Base-by-base conservation (phyloP, 2,888 invertebrate species). In the Cataglyphis altisquamis region DNA sequence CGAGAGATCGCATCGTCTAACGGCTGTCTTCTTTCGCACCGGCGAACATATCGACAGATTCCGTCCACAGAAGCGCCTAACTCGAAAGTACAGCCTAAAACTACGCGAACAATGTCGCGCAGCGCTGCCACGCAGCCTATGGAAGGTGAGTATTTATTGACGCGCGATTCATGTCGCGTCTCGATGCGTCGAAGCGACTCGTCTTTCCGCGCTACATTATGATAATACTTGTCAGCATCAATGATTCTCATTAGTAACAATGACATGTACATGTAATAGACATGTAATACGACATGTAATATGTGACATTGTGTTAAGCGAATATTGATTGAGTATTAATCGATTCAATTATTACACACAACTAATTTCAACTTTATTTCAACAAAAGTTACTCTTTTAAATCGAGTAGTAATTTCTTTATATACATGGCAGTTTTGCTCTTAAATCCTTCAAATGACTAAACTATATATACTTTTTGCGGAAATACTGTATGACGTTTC, bases 71-170 rank as follows among this genome's bases (percentile, higher is more conserved):
- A 86, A 82, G 75, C 87, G 89, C 90, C 87, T 84, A 86, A 88
- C 62, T 84, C 55, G 39, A 70, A 82, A 74, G 62, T 80, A 83
- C 83, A 86, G 89, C 87, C 86, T 84, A 89, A 86, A 55, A 83
- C 21, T 84, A 77, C 86, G 84, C 81, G 87, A 91, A 94, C 90
- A 88, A 94, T 94, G 94, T 94, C 94, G 84, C 94, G 94, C 90
- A 94, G 92, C 90, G 93, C 94, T 84, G 92, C 93, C 88, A 94
- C 94, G 82, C 93, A 93, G 87, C 94, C 94, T 73, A 93, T 92
- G 91, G 93, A 93, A 92, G 94, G 94, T 94, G 84, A 92, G 92
- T 80, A 32, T 87, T 52, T 21, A 29, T 36, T 70, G 6, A 63
- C 0, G 3, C 4, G 3, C 21, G 62, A 36, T 25, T 5, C n/a